Base-by-base conservation (phyloP, 2,888 invertebrate genomes). In the Eupithecia inturbata region DNA sequence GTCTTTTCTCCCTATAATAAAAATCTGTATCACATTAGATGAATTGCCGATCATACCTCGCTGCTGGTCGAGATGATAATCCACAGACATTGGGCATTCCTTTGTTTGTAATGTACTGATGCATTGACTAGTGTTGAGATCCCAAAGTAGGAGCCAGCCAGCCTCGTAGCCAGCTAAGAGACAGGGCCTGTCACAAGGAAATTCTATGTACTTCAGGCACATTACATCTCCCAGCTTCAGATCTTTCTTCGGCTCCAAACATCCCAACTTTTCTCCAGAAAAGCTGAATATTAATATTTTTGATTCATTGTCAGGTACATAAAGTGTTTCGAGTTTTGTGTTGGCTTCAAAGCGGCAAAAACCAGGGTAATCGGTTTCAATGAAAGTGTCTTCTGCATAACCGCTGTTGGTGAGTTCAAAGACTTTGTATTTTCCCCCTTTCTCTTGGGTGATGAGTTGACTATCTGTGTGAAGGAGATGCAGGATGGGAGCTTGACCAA, bases 151-250 rank as follows among this genome's bases (percentile, higher is more conserved):
- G 68, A 97, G 92, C 87, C 96, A 95, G 1, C 97, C 97, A 31
- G 96, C 95, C 87, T 97, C 97, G 80, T 97, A 97, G 63, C 96
- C 96, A 19, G 95, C 96, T 69, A 97, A 89, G 31, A 97, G 85
- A 83, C 95, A 95, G 5, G 90, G 87, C 78, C 91, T 92, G 78
- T 95, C 95, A 75, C 87, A 83, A 33, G 95, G 87, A 80, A 93
- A 95, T 84, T 95, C 91, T 75, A 94, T 84, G 82, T 90, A 92
- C 82, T 95, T 94, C 80, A 96, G 88, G 80, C 96, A 95, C 96
- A 96, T 96, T 0, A 96, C 91, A 82, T 95, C 95, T 67, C 97
- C 97, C 1, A 96, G 89, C 81, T 95, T 95, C 31, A 88, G 84
- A 81, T 78, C 81, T 72, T 83, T 80, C 26, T 91, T 90, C 67